These are phyloP conservation scores for Cyclophora punctaria DNA, from an alignment of 2,888 invertebrate species.

Conservation along the genomic window DNA sequence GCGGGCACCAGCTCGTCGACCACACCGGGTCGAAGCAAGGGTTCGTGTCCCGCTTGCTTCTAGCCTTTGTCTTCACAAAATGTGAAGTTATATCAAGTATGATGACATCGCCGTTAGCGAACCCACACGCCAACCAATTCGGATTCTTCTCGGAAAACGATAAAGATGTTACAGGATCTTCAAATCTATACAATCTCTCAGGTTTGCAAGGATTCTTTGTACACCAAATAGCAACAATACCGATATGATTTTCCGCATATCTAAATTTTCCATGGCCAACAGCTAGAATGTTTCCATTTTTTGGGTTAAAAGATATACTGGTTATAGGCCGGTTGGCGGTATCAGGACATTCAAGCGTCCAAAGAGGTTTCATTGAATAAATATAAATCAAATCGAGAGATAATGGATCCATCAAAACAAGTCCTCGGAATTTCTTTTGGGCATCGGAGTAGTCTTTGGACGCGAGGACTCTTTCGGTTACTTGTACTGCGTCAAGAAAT, in stretches of 20 bases:
- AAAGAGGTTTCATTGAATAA: conserved; percentile 79
- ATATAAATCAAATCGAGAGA: conserved; percentile 78
- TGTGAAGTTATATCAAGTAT: conserved; percentile 81
- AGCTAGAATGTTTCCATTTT: conserved; percentile 82
- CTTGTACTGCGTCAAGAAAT: conserved; percentile 78
- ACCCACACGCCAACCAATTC: conserved; percentile 83
- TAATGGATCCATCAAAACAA: conserved; percentile 76
- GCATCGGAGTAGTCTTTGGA: conserved; percentile 78
- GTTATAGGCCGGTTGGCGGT: conserved; percentile 75
- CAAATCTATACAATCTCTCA: conserved; percentile 79
- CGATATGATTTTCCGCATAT: conserved; percentile 72
- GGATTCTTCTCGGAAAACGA: conserved; percentile 81
- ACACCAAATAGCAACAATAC: conserved; percentile 85
- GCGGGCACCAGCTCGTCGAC: conserved; percentile 77
- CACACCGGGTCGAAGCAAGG: conserved; percentile 80
- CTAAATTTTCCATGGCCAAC: conserved; percentile 83
- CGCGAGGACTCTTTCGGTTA: conserved; percentile 83
- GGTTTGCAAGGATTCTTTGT: conserved; percentile 87
- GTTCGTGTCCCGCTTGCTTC: conserved; percentile 73
- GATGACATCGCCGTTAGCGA: conserved; percentile 81
- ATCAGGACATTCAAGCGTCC: conserved; percentile 76
- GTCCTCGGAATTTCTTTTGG: conserved; percentile 82
- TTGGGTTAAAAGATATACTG: conserved; percentile 78
- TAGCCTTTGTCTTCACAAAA: conserved; percentile 64
- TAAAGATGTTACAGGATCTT: conserved; percentile 78